phyloP scores from a whole-genome alignment of 2,113 vertebrate species.

The Anseranas semipalmata region DNA sequence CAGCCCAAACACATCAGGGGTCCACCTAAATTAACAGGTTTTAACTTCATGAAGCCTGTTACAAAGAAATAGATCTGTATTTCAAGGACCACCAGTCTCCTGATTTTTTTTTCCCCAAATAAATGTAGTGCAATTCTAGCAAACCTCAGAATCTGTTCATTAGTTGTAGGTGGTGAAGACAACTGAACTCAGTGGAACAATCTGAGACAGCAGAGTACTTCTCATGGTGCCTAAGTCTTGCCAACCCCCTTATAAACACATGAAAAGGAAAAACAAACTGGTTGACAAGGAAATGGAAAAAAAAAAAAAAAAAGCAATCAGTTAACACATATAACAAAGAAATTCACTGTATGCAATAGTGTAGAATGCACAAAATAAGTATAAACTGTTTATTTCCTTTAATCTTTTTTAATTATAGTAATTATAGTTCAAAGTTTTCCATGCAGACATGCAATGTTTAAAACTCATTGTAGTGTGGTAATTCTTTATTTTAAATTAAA shows the following conservation, averaged over 20 bases:
- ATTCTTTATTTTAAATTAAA: background rate
- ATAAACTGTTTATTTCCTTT: background rate
- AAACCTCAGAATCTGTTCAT: background rate
- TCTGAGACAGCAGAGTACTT: background rate
- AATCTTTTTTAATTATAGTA: background rate
- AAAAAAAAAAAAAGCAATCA: background rate
- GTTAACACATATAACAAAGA: background rate
- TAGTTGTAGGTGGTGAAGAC: background rate
- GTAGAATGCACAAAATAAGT: background rate
- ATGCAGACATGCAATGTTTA: background rate
- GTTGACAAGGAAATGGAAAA: background rate
- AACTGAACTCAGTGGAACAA: background rate
- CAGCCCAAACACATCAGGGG: background rate
- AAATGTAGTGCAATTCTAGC: background rate
- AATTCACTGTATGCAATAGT: background rate
- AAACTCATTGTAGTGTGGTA: background rate
- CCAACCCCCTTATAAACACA: background rate
- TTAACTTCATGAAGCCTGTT: background rate
- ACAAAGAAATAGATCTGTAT: background rate
- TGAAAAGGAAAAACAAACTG: background rate
- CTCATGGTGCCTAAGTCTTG: background rate
- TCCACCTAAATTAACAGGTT: background rate
- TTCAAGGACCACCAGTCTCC: background rate
- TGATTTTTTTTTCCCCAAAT: background rate
- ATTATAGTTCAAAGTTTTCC: background rate